Evolutionary conservation across 2,113 vertebrate genomes (phyloP), one percentile per base, ranked within the genome.

Genomic region (Prinia subflava): DNA sequence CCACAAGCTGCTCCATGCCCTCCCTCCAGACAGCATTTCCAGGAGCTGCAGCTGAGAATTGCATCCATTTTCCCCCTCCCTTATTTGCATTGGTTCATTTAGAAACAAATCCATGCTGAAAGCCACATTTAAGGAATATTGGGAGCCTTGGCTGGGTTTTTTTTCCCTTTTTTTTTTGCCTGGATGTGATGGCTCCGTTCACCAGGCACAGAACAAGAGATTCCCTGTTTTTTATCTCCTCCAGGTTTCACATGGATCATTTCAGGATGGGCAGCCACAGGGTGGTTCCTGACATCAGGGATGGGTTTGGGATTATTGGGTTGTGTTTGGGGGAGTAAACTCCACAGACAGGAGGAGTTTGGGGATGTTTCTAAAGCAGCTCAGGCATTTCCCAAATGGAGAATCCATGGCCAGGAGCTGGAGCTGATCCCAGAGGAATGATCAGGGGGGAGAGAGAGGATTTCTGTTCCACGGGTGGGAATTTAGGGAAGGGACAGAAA

Each of bases 161-260:
- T 47, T 27, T 19, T 1, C 1, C 2, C 10, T 15, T 64, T 65
- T 46, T 59, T 83, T 55, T 65, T 74, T 49, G 60, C 68, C 76
- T 89, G 87, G n/a, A 12, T 81, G 83, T 83, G 91, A 53, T 83
- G 91, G 46, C 76, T 94, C 59, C 67, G 22, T 83, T 80, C 53
- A 28, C 30, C 49, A 28, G 70, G n/a, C 0, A 0, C 33, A 50
- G 62, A 42, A 30, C 47, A 63, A 9, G 35, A 6, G 24, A 24
- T 71, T 49, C 41, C 93, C 55, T 33, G 25, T 5, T 46, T 57
- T 33, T 42, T 37, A n/a, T 44, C 80, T 62, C 52, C 86, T 42
- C 60, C 60, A 11, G 1, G 11, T 52, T 33, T 76, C 17, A 1
- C 77, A 64, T 56, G 7, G 33, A 23, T 56, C 8, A 2, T 35